Conservation (phyloP, 2,113 vertebrate genomes). For the Arizona elegans region DNA sequence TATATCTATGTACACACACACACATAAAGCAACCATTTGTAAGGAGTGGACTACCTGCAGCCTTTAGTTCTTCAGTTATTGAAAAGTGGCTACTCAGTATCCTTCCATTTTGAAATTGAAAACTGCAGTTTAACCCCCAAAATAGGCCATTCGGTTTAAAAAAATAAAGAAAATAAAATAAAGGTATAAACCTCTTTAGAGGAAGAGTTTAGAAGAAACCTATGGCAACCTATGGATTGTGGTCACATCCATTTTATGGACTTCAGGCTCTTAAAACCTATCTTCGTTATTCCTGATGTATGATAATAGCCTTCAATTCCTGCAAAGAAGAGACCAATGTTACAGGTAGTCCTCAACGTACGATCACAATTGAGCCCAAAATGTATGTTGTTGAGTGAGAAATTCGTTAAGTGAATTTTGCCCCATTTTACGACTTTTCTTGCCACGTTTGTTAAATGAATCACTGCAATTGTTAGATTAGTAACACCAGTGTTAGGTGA, state of each 20-base stretch:
- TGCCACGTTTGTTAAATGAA: too few species aligned
- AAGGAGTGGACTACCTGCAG: neutral
- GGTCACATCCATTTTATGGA: neutral
- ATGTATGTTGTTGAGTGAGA: too few species aligned
- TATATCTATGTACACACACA: neutral
- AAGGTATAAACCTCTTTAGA: neutral
- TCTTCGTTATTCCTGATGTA: neutral
- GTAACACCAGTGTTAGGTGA: too few species aligned
- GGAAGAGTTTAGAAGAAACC: neutral
- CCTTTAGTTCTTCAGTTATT: neutral
- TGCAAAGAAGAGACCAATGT: neutral
- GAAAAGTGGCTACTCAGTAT: neutral
- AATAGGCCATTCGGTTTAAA: neutral
- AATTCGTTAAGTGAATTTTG: too few species aligned
- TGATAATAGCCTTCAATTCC: neutral
- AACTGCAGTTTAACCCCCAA: neutral
- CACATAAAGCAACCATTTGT: neutral
- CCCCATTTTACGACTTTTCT: too few species aligned
- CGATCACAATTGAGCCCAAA: too few species aligned
- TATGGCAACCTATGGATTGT: neutral
- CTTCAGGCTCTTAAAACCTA: neutral
- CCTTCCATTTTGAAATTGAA: neutral
- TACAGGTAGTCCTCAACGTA: too few species aligned
- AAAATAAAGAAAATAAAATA: neutral
- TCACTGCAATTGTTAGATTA: too few species aligned